These are phyloP conservation scores for Platysternon megacephalum DNA, from an alignment of 2,113 vertebrate species.

Conservation along the genomic window DNA sequence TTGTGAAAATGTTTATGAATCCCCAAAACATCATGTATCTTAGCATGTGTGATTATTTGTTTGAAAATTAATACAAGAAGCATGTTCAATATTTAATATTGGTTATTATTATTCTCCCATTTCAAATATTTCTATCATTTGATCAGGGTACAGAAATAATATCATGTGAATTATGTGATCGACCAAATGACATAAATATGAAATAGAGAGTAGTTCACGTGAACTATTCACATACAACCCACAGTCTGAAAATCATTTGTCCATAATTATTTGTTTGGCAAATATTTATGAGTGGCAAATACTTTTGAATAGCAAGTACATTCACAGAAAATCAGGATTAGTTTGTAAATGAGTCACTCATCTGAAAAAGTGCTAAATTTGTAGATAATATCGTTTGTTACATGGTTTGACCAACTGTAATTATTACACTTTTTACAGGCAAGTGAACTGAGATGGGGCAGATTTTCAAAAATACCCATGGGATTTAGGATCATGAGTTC, in stretches of 20 bases:
- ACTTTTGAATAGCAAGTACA: constrained; percentile 72
- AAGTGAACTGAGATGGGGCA: constrained; percentile 13
- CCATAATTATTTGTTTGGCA: constrained; percentile 58
- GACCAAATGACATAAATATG: constrained; percentile 33
- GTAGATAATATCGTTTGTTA: constrained; percentile 65
- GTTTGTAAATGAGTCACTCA: constrained; percentile 72
- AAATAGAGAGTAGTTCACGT: constrained; percentile 42
- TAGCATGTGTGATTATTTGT: not conserved
- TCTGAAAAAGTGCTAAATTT: constrained; percentile 68
- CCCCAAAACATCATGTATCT: not conserved
- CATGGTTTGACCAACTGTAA: constrained; percentile 61
- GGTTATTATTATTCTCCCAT: not conserved
- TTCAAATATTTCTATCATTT: constrained; percentile 29
- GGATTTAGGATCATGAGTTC: not conserved
- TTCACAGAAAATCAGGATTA: constrained; percentile 70
- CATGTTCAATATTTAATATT: not conserved
- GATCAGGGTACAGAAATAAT: constrained; percentile 16
- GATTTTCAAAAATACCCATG: constrained; percentile 22
- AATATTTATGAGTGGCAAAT: constrained; percentile 74
- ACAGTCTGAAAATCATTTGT: constrained; percentile 41
- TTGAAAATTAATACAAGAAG: not conserved
- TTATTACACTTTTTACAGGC: constrained; percentile 50
- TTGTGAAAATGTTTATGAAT: not conserved
- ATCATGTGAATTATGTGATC: constrained; percentile 48
- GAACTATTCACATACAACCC: constrained; percentile 53